These are phyloP conservation scores for Chironomus tentans DNA, from an alignment of 2,888 invertebrate species.

Conservation along the genomic window DNA sequence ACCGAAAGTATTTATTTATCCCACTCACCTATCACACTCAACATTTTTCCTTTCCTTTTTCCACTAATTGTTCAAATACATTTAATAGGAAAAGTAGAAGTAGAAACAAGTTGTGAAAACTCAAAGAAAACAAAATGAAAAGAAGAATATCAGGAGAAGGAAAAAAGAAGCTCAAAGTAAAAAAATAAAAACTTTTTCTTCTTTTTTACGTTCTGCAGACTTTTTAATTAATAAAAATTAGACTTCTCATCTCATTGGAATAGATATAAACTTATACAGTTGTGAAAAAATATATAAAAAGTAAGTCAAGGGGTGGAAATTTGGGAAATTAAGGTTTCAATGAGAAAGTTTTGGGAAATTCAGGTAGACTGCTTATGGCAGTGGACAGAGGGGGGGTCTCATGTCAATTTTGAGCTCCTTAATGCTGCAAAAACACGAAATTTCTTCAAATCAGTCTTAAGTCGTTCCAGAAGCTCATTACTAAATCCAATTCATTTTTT, in stretches of 20 bases:
- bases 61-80: slow-evolving; percentile 5
- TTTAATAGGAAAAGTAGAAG: neutral
- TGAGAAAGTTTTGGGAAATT: too few relatives aligned
- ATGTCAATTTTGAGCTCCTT: too few relatives aligned
- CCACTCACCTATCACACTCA: too few relatives aligned
- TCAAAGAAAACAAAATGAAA: neutral
- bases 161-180: neutral
- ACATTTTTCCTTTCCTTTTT: neutral
- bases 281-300: neutral
- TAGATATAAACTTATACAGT: neutral
- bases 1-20: neutral
- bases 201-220: neutral
- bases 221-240: slow-evolving; percentile 23
- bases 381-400: too few relatives aligned
- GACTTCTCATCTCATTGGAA: slow-evolving; percentile 7
- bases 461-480: too few relatives aligned
- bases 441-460: too few relatives aligned
- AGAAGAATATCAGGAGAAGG: neutral
- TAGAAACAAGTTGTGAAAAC: neutral
- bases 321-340: too few relatives aligned
- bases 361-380: too few relatives aligned
- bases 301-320: neutral
- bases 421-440: too few relatives aligned
- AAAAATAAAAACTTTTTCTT: neutral
- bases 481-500: too few relatives aligned